Conservation (phyloP, 1,140 invertebrate genomes). For the Caerostris darwini region DNA sequence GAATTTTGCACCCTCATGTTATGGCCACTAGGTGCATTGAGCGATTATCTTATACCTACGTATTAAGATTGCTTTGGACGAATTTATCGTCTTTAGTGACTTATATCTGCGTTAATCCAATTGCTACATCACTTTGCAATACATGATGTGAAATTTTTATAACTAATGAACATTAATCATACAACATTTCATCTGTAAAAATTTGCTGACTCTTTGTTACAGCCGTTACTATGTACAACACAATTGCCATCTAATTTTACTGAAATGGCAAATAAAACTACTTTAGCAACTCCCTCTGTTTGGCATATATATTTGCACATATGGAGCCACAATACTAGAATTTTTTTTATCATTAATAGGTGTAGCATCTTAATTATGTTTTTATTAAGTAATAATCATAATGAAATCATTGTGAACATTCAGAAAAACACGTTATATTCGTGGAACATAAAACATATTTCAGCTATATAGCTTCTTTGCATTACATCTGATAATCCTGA, state of each 20-base stretch:
- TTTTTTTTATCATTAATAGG: conserved; percentile 66
- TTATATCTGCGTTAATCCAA: conserved; percentile 77
- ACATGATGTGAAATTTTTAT: conserved; percentile 71
- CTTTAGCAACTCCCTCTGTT: conserved; percentile 61
- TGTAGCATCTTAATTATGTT: conserved; percentile 67
- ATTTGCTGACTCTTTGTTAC: conserved; percentile 75
- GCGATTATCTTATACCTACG: conserved; percentile 78
- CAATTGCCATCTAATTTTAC: conserved; percentile 77
- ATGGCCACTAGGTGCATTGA: conserved; percentile 78
- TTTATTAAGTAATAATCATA: conserved; percentile 60
- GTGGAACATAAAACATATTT: conserved; percentile 71
- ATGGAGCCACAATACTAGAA: conserved; percentile 71
- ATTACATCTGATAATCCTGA: conserved; percentile 67
- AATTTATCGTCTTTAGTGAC: conserved; percentile 77
- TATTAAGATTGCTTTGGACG: conserved; percentile 78
- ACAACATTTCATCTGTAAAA: conserved; percentile 75
- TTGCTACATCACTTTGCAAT: conserved; percentile 76
- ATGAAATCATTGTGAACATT: conserved; percentile 53
- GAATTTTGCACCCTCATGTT: conserved; percentile 76
- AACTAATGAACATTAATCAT: conserved; percentile 75
- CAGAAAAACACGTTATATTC: conserved; percentile 62
- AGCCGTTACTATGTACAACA: conserved; percentile 73
- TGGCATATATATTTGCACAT: conserved; percentile 69
- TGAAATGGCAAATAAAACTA: conserved; percentile 72
- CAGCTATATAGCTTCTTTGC: conserved; percentile 66